phyloP scores from a whole-genome alignment of 2,888 invertebrate genomes.

The Epirrita christyi region DNA sequence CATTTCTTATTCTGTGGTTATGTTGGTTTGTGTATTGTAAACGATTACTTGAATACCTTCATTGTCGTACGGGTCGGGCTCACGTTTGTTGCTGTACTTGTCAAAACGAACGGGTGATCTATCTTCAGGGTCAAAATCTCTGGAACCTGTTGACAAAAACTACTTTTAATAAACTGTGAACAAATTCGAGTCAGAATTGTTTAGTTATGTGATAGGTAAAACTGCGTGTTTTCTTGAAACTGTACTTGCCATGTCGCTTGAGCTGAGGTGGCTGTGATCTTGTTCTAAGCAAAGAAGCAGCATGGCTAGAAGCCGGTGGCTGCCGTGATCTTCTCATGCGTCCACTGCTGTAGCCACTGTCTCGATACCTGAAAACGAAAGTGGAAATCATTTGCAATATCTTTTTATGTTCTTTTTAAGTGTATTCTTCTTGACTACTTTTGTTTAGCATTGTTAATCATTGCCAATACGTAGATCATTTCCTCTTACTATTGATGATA shows the following conservation, averaged over 20 bases:
- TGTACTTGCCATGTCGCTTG: slow-evolving; percentile 42
- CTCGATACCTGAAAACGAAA: slow-evolving; percentile 62
- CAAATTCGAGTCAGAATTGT: no score
- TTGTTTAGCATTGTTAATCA: no score
- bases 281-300: slow-evolving; percentile 47
- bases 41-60: slow-evolving; percentile 47
- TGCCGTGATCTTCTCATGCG: slow-evolving; percentile 52
- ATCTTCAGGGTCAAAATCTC: slow-evolving; percentile 50
- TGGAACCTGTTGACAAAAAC: slow-evolving; percentile 44
- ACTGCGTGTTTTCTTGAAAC: not conserved
- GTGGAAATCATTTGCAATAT: no score
- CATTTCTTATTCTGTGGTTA: no score
- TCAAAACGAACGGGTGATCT: slow-evolving; percentile 34
- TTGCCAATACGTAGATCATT: no score
- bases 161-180: no score
- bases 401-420: no score
- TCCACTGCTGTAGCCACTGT: slow-evolving; percentile 74
- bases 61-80: slow-evolving; percentile 53
- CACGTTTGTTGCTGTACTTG: slow-evolving; percentile 37
- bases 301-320: slow-evolving; percentile 30
- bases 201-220: no score
- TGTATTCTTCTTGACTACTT: no score
- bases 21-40: not conserved
- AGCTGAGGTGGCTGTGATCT: slow-evolving; percentile 65
- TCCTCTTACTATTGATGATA: no score